These are phyloP conservation scores for Smittia sp. DNA, from an alignment of 2,888 invertebrate species.

Conservation along the genomic window DNA sequence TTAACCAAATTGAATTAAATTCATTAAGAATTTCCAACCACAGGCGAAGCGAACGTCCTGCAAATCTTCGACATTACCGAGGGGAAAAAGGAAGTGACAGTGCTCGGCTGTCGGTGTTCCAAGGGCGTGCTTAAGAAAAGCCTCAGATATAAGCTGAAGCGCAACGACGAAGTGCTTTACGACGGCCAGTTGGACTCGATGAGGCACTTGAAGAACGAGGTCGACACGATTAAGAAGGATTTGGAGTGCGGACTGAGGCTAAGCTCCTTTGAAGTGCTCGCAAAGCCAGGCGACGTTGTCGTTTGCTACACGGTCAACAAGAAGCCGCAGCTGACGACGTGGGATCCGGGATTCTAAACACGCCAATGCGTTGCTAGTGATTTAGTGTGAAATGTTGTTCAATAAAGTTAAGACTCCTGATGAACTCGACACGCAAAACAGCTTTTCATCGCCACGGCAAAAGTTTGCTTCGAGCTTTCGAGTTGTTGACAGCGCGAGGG, in stretches of 20 bases:
- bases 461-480: no score
- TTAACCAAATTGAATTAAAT: neutral
- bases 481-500: no score
- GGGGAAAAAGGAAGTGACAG: constrained; percentile 73
- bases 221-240: constrained; percentile 75
- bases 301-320: constrained; percentile 70
- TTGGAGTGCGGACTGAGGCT: constrained; percentile 87
- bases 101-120: constrained; percentile 85
- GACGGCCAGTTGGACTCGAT: constrained; percentile 76
- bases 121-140: constrained; percentile 72
- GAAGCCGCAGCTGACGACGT: constrained; percentile 65
- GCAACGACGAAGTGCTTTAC: constrained; percentile 64
- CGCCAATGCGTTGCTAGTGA: neutral
- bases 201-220: constrained; percentile 86
- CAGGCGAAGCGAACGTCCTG: constrained; percentile 81
- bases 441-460: no score
- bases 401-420: no score
- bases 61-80: constrained; percentile 79
- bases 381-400: no score
- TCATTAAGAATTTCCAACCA: neutral
- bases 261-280: constrained; percentile 60
- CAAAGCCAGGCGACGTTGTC: constrained; percentile 73
- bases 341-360: constrained; percentile 82
- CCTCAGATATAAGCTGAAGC: constrained; percentile 64
- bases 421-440: no score